Base-by-base conservation (phyloP, 2,888 invertebrate species). In the Melipona bicolor region DNA sequence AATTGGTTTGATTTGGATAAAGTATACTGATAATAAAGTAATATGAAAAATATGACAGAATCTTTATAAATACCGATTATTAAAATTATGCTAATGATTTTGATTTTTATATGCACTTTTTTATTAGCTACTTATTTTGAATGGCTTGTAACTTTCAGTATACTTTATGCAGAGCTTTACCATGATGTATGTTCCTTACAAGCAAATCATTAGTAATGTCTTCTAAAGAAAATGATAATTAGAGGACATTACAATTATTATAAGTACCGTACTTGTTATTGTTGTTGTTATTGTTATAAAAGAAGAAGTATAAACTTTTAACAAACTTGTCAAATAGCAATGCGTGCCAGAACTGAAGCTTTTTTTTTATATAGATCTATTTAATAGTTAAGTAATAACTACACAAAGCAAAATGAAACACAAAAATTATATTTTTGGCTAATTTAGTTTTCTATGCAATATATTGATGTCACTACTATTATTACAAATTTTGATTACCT, bases 241-340 rank as follows among this genome's bases (percentile, higher is more conserved):
- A 73, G 70, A 84, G 77, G 79, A 70, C 85, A 74, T 84, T 83
- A 83, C 52, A 72, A 85, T 79, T 87, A 87, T 83, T 87, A 86
- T 90, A 87, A 88, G 88, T 89, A 91, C 86, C 81, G 83, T 90
- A 88, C 88, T 90, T 87, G 88, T 89, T 90, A 84, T 83, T 89
- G 89, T 91, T 91, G 83, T 90, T 91, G 87, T 91, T 90, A 81
- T 88, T 90, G 87, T 91, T 91, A 90, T 87, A 83, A 83, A 87
- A 67, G 70, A 74, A 70, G 65, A 76, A 76, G 70, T 84, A 82
- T 87, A 83, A 88, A 88, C 70, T 86, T 89, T 81, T 85, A 87
- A 84, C 70, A 77, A 81, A 79, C 73, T 73, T 67, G 64, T 87
- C 73, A 64, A 70, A 69, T 73, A 61, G 67, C 67, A 73, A 87